Evolutionary conservation across 2,113 vertebrate genomes (phyloP).

Genomic region (Edolisoma coerulescens): DNA sequence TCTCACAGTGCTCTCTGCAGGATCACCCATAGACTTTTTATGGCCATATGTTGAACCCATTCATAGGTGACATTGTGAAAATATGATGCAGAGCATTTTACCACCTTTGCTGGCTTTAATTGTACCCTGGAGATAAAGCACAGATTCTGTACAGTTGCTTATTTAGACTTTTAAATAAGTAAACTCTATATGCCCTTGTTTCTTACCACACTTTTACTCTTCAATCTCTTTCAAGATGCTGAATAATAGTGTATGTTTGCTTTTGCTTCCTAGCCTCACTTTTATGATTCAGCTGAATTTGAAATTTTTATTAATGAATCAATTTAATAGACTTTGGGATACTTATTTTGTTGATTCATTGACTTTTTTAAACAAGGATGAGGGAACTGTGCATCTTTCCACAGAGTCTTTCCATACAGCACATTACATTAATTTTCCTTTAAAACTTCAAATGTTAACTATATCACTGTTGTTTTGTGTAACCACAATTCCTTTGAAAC

Average conservation of each 20-base stretch:
- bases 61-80: conserved; percentile 8
- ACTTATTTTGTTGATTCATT: conserved; percentile 34
- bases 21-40: conserved; percentile 37
- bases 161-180: conserved; percentile 29
- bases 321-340: neutral
- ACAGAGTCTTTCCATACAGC: neutral
- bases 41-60: conserved; percentile 29
- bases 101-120: conserved; percentile 33
- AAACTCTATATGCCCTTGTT: conserved; percentile 1
- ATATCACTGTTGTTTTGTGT: neutral
- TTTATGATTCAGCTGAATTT: conserved; percentile 46
- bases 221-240: conserved; percentile 14
- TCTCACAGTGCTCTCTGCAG: conserved; percentile 13
- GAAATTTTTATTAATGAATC: conserved; percentile 31
- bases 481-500: conserved; percentile 34
- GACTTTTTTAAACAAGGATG: neutral
- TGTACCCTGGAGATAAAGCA: conserved; percentile 17
- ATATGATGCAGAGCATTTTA: conserved; percentile 13
- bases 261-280: neutral
- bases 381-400: neutral
- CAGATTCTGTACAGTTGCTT: conserved; percentile 12
- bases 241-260: neutral
- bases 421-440: neutral
- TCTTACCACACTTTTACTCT: neutral
- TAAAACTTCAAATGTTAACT: conserved; percentile 21